phyloP scores from a whole-genome alignment of 2,888 invertebrate species.

The Empis livida region DNA sequence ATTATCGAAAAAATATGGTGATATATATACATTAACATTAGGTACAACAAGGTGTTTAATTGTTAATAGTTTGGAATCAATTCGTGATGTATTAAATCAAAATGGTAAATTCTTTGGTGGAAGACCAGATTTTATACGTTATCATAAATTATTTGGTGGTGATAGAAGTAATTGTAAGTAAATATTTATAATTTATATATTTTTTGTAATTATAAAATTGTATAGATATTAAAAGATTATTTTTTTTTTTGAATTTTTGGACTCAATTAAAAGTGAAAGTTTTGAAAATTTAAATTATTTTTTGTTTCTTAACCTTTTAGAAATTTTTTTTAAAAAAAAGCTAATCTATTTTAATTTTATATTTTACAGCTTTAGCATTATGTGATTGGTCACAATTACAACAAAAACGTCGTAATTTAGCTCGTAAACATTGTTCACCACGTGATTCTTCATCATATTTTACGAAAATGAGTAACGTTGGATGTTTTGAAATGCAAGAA shows the following conservation, averaged over 20 bases:
- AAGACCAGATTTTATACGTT: constrained; percentile 67
- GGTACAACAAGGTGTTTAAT: constrained; percentile 58
- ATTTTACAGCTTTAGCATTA: constrained; percentile 62
- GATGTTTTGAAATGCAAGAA: constrained; percentile 48
- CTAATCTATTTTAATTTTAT: constrained; percentile 7
- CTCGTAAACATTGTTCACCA: constrained; percentile 68
- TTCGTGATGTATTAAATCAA: constrained; percentile 62
- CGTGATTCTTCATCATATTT: constrained; percentile 59
- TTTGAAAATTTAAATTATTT: neutral
- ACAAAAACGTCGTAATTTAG: constrained; percentile 61
- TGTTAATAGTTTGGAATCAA: constrained; percentile 57
- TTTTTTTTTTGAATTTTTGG: neutral
- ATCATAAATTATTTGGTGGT: constrained; percentile 70
- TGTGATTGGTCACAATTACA: constrained; percentile 82
- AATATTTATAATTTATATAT: neutral
- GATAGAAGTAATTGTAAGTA: constrained; percentile 79
- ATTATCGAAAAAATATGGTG: constrained; percentile 55
- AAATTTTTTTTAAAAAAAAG: too few species aligned
- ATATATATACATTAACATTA: constrained; percentile 55
- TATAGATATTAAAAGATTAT: neutral
- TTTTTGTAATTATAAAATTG: too few species aligned
- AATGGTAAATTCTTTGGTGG: constrained; percentile 74
- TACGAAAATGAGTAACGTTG: constrained; percentile 57
- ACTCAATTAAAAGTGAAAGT: too few species aligned
- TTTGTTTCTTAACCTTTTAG: neutral